These are phyloP conservation scores for Plestiodon gilberti DNA, from an alignment of 2,113 vertebrate species.

Conservation along the genomic window DNA sequence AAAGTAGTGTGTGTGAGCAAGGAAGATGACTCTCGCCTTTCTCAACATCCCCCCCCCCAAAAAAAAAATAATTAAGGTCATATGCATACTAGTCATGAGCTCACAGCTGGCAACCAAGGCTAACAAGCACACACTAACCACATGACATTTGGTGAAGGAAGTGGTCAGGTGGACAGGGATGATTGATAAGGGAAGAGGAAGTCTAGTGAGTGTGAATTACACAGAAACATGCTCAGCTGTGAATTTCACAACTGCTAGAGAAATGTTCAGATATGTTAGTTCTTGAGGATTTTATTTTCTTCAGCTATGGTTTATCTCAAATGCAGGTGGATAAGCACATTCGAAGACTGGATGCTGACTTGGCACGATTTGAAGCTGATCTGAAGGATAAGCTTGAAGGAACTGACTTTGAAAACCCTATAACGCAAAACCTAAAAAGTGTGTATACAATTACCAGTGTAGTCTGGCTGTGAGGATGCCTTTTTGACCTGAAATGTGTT, in stretches of 20 bases:
- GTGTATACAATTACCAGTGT: neutral
- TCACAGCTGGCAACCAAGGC: neutral
- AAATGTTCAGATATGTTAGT: accelerated
- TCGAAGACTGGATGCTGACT: constrained; percentile 92
- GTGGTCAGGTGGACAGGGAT: neutral
- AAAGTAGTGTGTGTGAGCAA: neutral
- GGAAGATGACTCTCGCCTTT: neutral
- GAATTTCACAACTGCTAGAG: accelerated
- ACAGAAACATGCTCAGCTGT: neutral
- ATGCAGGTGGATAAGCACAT: constrained; percentile 97
- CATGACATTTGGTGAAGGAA: neutral
- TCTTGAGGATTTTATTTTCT: accelerated
- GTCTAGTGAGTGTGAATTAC: neutral
- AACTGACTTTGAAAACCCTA: constrained; percentile 87
- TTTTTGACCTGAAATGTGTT: accelerated
- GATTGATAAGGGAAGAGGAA: neutral
- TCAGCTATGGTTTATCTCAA: constrained; percentile 22
- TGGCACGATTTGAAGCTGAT: constrained; percentile 96
- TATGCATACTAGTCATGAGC: neutral
- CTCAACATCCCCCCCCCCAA: neutral
- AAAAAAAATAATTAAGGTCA: no score
- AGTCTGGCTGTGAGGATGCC: neutral
- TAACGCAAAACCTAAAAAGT: constrained; percentile 86
- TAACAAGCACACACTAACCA: neutral
- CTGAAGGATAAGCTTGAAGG: constrained; percentile 96